Evolutionary conservation across 2,888 invertebrate species (phyloP), one percentile per base, ranked within the genome.

Genomic region (Ectemnius cavifrons): DNA sequence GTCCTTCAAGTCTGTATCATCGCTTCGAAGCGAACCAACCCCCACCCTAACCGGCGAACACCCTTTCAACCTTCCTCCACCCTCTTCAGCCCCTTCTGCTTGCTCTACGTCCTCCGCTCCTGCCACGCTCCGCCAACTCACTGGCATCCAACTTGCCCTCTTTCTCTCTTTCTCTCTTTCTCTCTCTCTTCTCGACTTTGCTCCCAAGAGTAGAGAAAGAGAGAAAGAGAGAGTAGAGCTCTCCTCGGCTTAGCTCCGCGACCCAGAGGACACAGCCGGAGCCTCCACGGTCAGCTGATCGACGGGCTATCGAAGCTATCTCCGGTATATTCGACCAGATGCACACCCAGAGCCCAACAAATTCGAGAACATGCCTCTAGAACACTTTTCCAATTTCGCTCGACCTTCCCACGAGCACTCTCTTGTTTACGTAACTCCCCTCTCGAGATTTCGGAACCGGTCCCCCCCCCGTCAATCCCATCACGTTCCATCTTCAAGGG

Each of bases 221-320:
- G n/a, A 47, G 23, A 11, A 4, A 47, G 47, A 47, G 47, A 47
- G 52, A 52, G 52, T n/a, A 16, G 14, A 52, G 2, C 52, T 52
- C n/a, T 16, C 52, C 5, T 11, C 16, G 14, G 52, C 37, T 37
- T 11, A 37, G 37, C 37, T 37, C 11, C 37, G 37, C 37, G 37
- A 37, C 37, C 37, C 37, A 37, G 37, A 37, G 37, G 37, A 37
- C 37, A 37, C 37, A 37, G 37, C 37, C 37, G 8, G 8, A 37
- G 37, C 37, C 23, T 37, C 52, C 52, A 52, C 52, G 52, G 52
- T 52, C 52, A 52, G 52, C 52, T 52, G 52, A 52, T 52, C 52
- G 52, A 8, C 37, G 37, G 37, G 8, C 16, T n/a, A 16, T 23
- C 52, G n/a, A 52, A 2, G 14, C 16, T 2, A 4, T 16, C 16